These are phyloP conservation scores for Enteromius anoplus DNA, from an alignment of 2,797 vertebrate genomes.

Conservation along the genomic window DNA sequence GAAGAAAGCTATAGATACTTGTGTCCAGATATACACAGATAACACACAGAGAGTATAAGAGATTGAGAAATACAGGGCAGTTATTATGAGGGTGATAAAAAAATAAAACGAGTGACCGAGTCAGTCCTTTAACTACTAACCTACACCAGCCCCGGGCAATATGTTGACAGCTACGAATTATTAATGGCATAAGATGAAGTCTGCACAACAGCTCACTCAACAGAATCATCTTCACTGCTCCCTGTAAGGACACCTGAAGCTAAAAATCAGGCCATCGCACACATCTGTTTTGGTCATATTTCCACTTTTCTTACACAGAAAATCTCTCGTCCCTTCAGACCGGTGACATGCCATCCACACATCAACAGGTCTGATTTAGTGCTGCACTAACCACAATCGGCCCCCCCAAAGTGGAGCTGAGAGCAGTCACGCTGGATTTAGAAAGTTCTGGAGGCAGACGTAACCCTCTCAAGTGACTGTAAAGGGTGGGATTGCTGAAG, in stretches of 20 bases:
- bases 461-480: conserved; percentile 33
- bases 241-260: conserved; percentile 18
- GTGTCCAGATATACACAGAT: conserved; percentile 5
- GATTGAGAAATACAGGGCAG: neutral
- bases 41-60: neutral
- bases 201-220: conserved; percentile 17
- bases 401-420: neutral
- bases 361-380: conserved; percentile 21
- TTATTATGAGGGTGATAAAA: neutral
- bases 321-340: conserved; percentile 6
- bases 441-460: conserved; percentile 53
- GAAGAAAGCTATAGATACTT: conserved; percentile 66
- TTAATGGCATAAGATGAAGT: conserved; percentile 15
- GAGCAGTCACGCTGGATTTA: conserved; percentile 18
- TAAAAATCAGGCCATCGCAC: conserved; percentile 27
- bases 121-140: neutral
- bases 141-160: conserved; percentile 10
- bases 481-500: neutral
- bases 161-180: conserved; percentile 39
- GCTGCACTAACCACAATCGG: conserved; percentile 8
- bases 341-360: conserved; percentile 27
- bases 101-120: neutral
- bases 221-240: neutral
- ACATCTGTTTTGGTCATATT: conserved; percentile 5
- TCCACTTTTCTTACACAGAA: conserved; percentile 4